phyloP scores from a whole-genome alignment of 1,140 invertebrate genomes.

The Tetramorium parvispinum region DNA sequence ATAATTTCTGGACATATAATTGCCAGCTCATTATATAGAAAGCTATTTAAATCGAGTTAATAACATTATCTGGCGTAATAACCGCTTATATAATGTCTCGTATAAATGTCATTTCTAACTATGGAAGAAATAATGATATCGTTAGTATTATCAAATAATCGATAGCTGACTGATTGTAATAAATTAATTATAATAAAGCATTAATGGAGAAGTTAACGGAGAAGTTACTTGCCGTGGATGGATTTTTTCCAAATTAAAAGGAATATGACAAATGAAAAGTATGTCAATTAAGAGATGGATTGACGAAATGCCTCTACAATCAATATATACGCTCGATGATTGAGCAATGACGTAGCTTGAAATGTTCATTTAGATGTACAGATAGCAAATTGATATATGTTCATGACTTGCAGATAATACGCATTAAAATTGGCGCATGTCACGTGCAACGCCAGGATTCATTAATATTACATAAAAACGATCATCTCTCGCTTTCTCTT shows the following conservation, averaged over 20 bases:
- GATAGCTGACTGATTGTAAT: not conserved
- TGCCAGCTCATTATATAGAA: constrained; percentile 19
- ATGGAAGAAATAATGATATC: not conserved
- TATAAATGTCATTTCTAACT: not conserved
- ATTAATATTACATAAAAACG: constrained; percentile 36
- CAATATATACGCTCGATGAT: constrained; percentile 30
- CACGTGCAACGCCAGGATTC: not conserved
- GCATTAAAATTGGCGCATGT: constrained; percentile 47
- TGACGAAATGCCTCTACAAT: constrained; percentile 26
- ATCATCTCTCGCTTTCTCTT: not conserved
- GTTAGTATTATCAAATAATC: not conserved
- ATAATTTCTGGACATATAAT: constrained; percentile 19
- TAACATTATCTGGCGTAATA: constrained; percentile 25
- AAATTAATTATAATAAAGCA: constrained; percentile 19
- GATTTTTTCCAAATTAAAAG: not conserved
- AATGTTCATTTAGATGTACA: constrained; percentile 55
- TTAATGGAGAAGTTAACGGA: not conserved
- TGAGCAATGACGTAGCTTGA: constrained; percentile 50
- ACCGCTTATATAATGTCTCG: too few relatives aligned
- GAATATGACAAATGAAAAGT: constrained; percentile 16
- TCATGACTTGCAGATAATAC: constrained; percentile 43
- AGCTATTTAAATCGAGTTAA: constrained; percentile 41
- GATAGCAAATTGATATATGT: constrained; percentile 51
- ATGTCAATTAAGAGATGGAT: constrained; percentile 3
- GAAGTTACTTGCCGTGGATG: not conserved